Evolutionary conservation across 2,113 vertebrate species (phyloP).

Genomic region (Acanthisitta chloris): DNA sequence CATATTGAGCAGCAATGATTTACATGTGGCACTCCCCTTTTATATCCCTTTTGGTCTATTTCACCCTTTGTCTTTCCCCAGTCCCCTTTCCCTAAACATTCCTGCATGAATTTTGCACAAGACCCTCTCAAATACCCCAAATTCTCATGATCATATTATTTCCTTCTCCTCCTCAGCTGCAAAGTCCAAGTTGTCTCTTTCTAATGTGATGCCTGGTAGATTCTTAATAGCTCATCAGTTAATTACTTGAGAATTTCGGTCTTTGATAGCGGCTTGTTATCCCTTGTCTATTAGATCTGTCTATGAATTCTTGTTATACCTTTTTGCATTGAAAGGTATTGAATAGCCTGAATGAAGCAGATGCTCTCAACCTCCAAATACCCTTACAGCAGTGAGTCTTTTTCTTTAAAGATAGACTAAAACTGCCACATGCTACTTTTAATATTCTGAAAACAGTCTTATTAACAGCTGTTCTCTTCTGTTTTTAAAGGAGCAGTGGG

Average conservation of each 20-base stretch:
- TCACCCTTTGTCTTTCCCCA: not conserved
- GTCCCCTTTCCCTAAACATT: not conserved
- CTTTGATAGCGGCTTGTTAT: not conserved
- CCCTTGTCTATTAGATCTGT: not conserved
- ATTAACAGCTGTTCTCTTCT: not conserved
- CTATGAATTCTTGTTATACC: not conserved
- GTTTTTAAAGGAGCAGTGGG: not conserved
- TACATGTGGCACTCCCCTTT: not conserved
- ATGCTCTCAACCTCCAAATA: not conserved
- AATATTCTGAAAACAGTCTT: not conserved
- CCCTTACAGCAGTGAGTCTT: not conserved
- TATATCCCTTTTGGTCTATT: not conserved
- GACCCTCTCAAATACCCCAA: not conserved
- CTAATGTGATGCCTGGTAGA: not conserved
- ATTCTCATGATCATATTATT: not conserved
- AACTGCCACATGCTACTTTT: not conserved
- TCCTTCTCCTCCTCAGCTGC: not conserved
- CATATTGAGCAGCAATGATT: accelerated
- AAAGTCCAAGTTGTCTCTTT: not conserved
- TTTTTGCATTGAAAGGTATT: not conserved
- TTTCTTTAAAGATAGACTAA: not conserved
- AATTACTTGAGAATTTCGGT: not conserved
- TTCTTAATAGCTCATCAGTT: not conserved
- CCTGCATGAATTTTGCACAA: not conserved
- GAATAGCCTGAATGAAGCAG: not conserved